Conservation (phyloP, 1,140 invertebrate species). For the Nephila pilipes region DNA sequence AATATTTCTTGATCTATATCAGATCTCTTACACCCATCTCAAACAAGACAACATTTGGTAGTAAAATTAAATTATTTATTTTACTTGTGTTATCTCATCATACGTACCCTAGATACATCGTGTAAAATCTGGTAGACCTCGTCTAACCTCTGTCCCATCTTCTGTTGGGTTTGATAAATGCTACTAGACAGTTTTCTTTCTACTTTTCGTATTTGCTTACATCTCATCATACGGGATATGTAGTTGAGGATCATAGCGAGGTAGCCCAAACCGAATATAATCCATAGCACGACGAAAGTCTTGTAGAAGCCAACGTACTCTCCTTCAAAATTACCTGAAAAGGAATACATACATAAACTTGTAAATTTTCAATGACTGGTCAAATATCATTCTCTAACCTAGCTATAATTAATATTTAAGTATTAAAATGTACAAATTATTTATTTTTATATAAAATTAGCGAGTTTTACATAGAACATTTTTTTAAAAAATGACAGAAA, state of each 20-base stretch:
- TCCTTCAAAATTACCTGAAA: slow-evolving; percentile 78
- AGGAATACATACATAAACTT: not conserved
- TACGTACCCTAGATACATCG: slow-evolving; percentile 74
- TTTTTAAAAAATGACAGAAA: too few species aligned
- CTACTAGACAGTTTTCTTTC: slow-evolving; percentile 74
- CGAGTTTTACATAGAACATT: too few species aligned
- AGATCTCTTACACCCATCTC: too few species aligned
- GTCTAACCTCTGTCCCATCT: slow-evolving; percentile 75
- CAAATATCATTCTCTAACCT: too few species aligned
- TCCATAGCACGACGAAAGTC: slow-evolving; percentile 89
- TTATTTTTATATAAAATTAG: too few species aligned
- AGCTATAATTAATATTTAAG: too few species aligned
- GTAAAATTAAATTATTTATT: too few species aligned
- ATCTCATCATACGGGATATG: slow-evolving; percentile 82
- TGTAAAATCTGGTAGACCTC: slow-evolving; percentile 76
- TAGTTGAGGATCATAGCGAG: slow-evolving; percentile 95
- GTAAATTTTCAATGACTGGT: too few species aligned
- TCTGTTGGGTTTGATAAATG: slow-evolving; percentile 77
- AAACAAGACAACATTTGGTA: too few species aligned
- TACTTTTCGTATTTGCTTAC: slow-evolving; percentile 76
- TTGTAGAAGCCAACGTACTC: slow-evolving; percentile 85
- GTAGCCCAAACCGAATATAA: slow-evolving; percentile 94
- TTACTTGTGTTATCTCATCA: too few species aligned
- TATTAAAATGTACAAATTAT: too few species aligned
- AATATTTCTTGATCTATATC: too few species aligned